Base-by-base conservation (phyloP, 2,797 vertebrate species). In the Cyclura pinguis region DNA sequence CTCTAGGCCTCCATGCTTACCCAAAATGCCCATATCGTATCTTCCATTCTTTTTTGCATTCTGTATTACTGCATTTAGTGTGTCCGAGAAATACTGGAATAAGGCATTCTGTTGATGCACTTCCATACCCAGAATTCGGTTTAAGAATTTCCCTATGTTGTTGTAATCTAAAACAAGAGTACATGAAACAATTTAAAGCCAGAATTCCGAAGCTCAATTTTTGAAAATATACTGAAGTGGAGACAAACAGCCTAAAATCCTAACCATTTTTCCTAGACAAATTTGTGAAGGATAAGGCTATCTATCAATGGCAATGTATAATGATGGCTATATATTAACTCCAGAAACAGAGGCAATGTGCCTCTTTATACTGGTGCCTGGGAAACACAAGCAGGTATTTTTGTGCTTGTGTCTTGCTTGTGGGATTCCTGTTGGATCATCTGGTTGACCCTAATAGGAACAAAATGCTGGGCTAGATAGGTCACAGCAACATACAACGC, bases 11-110 rank as follows among this genome's bases (percentile, higher is more conserved):
- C 20, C 6, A 12, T 29, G 29, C 80, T 97, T 97, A 99, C 99
- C 99, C 32, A 99, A 97, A 96, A 99, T 99, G 89, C 99, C 99
- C 99, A 99, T 99, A 94, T 99, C 99, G 0, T 99, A 99, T 98
- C 98, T 97, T 90, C 99, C 99, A 16, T 98, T 99, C 97, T 98
- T 99, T 95, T 99, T 99, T 64, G 99, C 99, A 93, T 99, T 99
- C 93, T 98, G 98, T 93, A 99, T 98, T 81, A 99, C 99, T 1
- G 98, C 99, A 42, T 97, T 98, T 85, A 99, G 97, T 0, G 99
- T 99, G 95, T 99, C 99, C 0, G 99, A 98, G 72, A 99, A 99
- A 96, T 99, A 99, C 97, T 99, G 99, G 97, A 99, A 99, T 87
- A 99, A 96, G 0, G 99, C 98, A 16, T 99, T 99, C 96, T 99